Percentiles rank a stretch among this genome's conserved stretches.
These are phyloP conservation scores for Solenopsis invicta DNA, from an alignment of 1,140 invertebrate species.

Conservation along the genomic window DNA sequence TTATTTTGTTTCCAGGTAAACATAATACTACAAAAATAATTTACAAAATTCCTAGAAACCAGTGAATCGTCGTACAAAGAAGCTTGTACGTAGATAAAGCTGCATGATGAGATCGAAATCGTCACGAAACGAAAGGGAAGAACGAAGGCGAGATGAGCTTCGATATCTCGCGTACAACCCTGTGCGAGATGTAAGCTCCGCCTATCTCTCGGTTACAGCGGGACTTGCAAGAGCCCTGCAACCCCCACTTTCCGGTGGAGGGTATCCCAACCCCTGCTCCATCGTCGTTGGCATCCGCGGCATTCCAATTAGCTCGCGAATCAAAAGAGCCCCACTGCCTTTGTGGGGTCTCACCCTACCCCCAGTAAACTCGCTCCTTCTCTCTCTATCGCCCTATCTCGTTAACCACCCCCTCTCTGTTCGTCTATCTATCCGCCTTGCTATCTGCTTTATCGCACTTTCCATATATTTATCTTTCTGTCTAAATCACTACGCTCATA, in stretches of 20 bases:
- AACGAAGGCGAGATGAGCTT: constrained; percentile 74
- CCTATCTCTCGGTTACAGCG: constrained; percentile 79
- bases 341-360: constrained; percentile 84
- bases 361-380: constrained; percentile 74
- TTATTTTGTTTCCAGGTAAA: not conserved
- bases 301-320: constrained; percentile 87
- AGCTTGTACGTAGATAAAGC: constrained; percentile 43
- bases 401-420: constrained; percentile 62
- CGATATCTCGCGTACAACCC: constrained; percentile 79
- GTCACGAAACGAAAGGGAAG: constrained; percentile 61
- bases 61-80: constrained; percentile 40
- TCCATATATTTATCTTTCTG: constrained; percentile 64
- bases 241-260: constrained; percentile 59
- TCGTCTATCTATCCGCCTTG: constrained; percentile 54
- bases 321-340: constrained; percentile 87
- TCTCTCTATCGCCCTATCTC: constrained; percentile 67
- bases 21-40: too few species aligned
- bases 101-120: constrained; percentile 59
- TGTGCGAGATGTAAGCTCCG: constrained; percentile 82
- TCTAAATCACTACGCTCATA: constrained; percentile 54
- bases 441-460: constrained; percentile 65
- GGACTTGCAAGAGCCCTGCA: constrained; percentile 81
- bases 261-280: constrained; percentile 79
- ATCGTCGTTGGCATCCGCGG: constrained; percentile 86
- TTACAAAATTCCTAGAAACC: constrained; percentile 40